phyloP scores from a whole-genome alignment of 2,888 invertebrate genomes.

The Drosophila maculinotata region DNA sequence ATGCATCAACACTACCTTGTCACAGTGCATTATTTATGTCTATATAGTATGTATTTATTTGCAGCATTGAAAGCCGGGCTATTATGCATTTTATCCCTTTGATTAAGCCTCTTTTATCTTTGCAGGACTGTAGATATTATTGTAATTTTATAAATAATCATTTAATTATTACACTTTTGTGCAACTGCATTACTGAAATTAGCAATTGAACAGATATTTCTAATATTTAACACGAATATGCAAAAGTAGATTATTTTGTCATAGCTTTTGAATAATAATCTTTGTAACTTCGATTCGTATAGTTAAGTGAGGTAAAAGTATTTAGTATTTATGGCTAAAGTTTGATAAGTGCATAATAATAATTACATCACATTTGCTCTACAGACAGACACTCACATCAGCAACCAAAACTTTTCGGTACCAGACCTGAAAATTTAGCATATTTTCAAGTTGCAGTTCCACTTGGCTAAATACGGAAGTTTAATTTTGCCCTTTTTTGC shows the following conservation, averaged over 20 bases:
- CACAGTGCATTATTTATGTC: slow-evolving; percentile 19
- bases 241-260: too few species aligned
- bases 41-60: slow-evolving; percentile 1
- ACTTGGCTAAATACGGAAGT: slow-evolving; percentile 79
- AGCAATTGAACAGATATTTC: too few species aligned
- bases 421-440: slow-evolving; percentile 40
- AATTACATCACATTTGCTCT: too few species aligned
- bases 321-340: too few species aligned
- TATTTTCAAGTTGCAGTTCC: slow-evolving; percentile 70
- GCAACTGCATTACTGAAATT: too few species aligned
- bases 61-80: background rate
- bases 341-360: too few species aligned
- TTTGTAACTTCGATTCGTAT: too few species aligned
- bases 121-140: background rate
- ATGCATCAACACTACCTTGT: slow-evolving; percentile 43
- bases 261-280: too few species aligned
- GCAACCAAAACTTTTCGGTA: slow-evolving; percentile 28
- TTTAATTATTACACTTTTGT: background rate
- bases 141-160: background rate
- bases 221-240: too few species aligned
- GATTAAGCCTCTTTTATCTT: slow-evolving; percentile 9
- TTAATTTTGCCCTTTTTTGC: slow-evolving; percentile 40
- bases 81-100: background rate
- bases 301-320: too few species aligned
- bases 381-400: background rate